A percentile compares a stretch with the other conserved stretches of the same genome.
Conservation (phyloP, 64 coral and sea anemone genomes). For the Actinia equina region DNA sequence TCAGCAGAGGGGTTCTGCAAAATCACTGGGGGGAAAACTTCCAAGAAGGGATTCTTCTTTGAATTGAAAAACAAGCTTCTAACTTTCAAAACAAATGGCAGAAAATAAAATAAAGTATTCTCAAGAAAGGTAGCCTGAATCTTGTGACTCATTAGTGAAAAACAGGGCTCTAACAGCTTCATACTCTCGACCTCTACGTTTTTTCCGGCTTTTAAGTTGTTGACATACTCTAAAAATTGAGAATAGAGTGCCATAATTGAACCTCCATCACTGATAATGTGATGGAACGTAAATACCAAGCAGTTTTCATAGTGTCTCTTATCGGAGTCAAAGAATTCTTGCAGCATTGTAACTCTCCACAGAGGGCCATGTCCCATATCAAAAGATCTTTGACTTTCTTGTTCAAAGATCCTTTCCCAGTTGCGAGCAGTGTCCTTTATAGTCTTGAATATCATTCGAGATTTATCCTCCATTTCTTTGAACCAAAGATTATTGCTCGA, state of each 20-base stretch:
- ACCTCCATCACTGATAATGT: slow-evolving; percentile 34
- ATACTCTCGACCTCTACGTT: slow-evolving; percentile 9
- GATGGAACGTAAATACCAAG: slow-evolving; percentile 54
- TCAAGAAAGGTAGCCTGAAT: not conserved
- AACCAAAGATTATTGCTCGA: not conserved
- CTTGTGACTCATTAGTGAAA: not conserved
- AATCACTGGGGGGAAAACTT: not conserved
- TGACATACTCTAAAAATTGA: slow-evolving; percentile 25
- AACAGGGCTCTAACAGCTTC: not conserved
- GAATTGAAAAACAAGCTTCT: slow-evolving; percentile 36
- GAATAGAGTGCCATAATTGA: slow-evolving; percentile 32
- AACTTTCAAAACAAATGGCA: slow-evolving; percentile 28
- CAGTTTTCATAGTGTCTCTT: slow-evolving; percentile 20
- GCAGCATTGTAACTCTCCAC: slow-evolving; percentile 19
- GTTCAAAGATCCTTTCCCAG: not conserved
- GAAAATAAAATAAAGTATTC: slow-evolving; percentile 41
- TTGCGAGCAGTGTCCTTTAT: not conserved
- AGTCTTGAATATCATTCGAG: not conserved
- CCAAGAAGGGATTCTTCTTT: slow-evolving; percentile 40
- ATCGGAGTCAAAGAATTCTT: not conserved
- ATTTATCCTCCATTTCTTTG: slow-evolving; percentile 8
- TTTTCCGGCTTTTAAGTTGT: slow-evolving; percentile 7
- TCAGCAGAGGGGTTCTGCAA: not conserved
- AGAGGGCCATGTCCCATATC: slow-evolving; percentile 18
- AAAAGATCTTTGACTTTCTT: slow-evolving; percentile 14